Base-by-base conservation (phyloP, 2,888 invertebrate genomes). In the Oscheius onirici region DNA sequence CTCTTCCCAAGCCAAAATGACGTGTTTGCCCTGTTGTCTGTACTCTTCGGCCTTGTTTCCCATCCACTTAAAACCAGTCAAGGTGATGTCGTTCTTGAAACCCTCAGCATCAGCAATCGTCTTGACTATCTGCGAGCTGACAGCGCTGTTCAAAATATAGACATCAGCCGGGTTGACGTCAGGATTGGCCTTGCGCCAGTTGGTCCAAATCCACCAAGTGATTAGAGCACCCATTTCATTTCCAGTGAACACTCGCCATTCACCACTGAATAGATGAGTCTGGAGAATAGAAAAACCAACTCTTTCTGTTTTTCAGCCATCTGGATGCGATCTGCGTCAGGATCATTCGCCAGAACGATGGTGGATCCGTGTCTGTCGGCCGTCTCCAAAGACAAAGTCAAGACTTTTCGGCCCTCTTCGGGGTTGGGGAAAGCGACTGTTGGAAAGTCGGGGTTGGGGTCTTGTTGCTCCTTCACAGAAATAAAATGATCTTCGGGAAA, bases 61-160 rank as follows among this genome's bases (percentile, higher is more conserved):
- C 94, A 99, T 96, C 97, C 97, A 99, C 87, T 99, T 99, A 88
- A 99, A 99, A 0, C 99, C 99, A 0, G 99, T 99, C 66, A 99
- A 90, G 0, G 99, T 97, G 89, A 97, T 96, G 52, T 84, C 83
- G 68, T 83, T 83, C 65, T 83, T 79, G 77, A 88, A 88, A 1
- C 84, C 95, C 86, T 94, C 93, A 0, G 90, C 91, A 55, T 91
- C 90, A 0, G 93, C 92, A 88, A 99, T 93, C 0, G 95, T 92
- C 34, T 91, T 90, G 57, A 97, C 90, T 88, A 99, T 94, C 90
- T 95, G 96, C 17, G 97, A 97, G 76, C 97, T 97, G 43, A 99
- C 99, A 1, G 97, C 94, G 86, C 96, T 97, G 63, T 94, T 92
- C 58, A 99, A 88, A 91, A 96, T 92, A 88, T 93, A 95, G 40